Evolutionary conservation across 1,140 invertebrate genomes (phyloP), one percentile per base, ranked within the genome.

Genomic region (Listronotus bonariensis): DNA sequence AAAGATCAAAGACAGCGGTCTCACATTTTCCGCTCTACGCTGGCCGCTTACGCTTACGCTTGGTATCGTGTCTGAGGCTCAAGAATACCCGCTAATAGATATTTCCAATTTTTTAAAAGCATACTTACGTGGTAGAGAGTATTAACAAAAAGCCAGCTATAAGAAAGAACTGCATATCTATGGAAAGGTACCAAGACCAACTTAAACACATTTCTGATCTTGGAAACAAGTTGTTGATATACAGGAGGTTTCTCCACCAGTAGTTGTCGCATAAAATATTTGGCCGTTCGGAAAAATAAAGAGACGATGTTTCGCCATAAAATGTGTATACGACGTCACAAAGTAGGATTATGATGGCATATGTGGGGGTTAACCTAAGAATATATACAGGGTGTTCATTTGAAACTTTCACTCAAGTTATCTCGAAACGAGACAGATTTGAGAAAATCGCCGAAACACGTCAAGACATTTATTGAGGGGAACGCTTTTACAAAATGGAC

Each of bases 131-230:
- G 20, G 78, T 78, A 20, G 84, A 86, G 6, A 85, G 58, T 12
- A 86, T 79, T 11, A 87, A 68, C 0, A 87, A 49, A 11, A 82
- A 67, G 0, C 76, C 76, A 36, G 77, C 78, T 54, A 91, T 74
- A 6, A 87, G 71, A 71, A 87, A 92, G 72, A 89, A 90, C 78
- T 92, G 91, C 84, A 90, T 92, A 74, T 94, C 92, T 58, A 87
- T 87, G 12, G 91, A 86, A 43, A 94, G 71, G 70, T 92, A 93
- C 92, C 92, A 94, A 18, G 88, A 87, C 88, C 90, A 92, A 6
- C 85, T 85, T 78, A 92, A 82, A 69, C 92, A 93, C 80, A 85
- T 80, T 31, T 83, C 79, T 0, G 80, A 72, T 65, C 78, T 78
- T 14, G 76, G 69, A 57, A 79, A 87, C 0, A 87, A 72, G 75